phyloP scores from a whole-genome alignment of 2,113 vertebrate species.

The Peromyscus polionotus region DNA sequence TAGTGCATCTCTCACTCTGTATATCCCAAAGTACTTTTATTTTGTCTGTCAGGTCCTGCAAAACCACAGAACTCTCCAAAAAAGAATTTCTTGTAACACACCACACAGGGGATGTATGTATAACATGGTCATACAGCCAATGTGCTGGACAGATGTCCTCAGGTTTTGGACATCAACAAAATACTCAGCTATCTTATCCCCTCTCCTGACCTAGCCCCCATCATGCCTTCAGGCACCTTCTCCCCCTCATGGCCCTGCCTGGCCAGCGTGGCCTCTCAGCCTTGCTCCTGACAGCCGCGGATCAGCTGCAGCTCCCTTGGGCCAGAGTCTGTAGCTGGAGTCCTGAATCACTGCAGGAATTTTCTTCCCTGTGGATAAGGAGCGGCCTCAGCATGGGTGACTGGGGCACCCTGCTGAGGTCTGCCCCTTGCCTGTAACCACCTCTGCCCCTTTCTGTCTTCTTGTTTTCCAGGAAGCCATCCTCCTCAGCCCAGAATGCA shows the following conservation, averaged over 20 bases:
- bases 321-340: neutral
- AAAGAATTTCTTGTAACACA: neutral
- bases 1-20: neutral
- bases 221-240: neutral
- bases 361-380: neutral
- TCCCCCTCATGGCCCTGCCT: too few species aligned
- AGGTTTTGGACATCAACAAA: neutral
- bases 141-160: neutral
- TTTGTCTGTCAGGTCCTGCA: neutral
- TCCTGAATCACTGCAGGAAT: neutral
- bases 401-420: neutral
- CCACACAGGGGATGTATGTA: neutral
- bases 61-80: neutral
- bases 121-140: neutral
- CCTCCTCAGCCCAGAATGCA: rapidly evolving
- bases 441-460: neutral
- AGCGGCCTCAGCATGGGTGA: neutral
- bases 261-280: neutral
- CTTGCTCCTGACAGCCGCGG: neutral
- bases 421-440: neutral
- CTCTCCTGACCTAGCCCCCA: neutral
- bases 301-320: neutral
- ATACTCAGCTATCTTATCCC: neutral
- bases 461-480: neutral
- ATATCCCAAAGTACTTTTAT: neutral